Conservation (phyloP, 2,888 invertebrate species). For the Poecilus cupreus region DNA sequence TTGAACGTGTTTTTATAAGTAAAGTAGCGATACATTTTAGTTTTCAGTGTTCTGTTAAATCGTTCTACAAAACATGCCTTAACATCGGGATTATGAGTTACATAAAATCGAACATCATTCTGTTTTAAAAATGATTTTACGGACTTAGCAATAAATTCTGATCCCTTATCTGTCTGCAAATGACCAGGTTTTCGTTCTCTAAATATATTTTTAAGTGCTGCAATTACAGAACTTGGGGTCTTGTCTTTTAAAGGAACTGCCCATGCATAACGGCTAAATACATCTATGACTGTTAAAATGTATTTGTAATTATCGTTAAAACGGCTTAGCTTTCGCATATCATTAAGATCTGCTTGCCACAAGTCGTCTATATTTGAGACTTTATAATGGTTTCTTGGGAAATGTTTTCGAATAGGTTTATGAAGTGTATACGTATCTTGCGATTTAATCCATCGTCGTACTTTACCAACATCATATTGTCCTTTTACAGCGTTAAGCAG, state of each 20-base stretch:
- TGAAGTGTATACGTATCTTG: conserved; percentile 32
- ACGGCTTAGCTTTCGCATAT: not conserved
- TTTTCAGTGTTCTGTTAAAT: too few relatives aligned
- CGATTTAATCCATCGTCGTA: not conserved
- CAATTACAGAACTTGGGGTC: not conserved
- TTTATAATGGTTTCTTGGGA: conserved; percentile 13
- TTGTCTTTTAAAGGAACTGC: not conserved
- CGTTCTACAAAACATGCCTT: too few relatives aligned
- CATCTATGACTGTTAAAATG: conserved; percentile 5
- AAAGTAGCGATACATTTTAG: too few relatives aligned
- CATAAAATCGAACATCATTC: too few relatives aligned
- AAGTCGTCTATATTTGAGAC: conserved; percentile 7
- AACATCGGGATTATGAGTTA: too few relatives aligned
- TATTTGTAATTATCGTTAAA: not conserved
- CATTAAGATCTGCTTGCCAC: conserved; percentile 3
- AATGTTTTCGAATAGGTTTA: conserved; percentile 11
- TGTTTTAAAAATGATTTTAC: too few relatives aligned
- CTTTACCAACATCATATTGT: not conserved
- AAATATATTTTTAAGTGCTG: not conserved
- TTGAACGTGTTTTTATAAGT: too few relatives aligned
- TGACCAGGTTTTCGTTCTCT: not conserved
- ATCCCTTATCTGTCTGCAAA: too few relatives aligned
- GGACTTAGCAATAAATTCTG: too few relatives aligned
- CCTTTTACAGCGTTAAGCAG: not conserved
- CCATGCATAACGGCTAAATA: conserved; percentile 23